phyloP scores from a whole-genome alignment of 2,888 invertebrate genomes.

The Brachypterus glaber region DNA sequence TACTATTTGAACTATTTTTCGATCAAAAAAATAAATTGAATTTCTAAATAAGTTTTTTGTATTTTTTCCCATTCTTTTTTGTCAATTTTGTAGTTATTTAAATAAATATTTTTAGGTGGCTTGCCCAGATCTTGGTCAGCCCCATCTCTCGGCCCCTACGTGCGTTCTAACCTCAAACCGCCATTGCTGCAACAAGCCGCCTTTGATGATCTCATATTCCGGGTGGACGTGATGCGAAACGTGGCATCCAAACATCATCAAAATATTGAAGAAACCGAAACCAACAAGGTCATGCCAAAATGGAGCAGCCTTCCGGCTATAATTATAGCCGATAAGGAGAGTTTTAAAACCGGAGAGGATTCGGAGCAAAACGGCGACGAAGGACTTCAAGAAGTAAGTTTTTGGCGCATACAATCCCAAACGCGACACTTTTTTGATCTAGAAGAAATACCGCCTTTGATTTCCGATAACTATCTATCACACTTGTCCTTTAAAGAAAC shows the following conservation, averaged over 20 bases:
- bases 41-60: no score
- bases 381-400: constrained; percentile 35
- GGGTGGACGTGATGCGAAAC: constrained; percentile 75
- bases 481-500: no score
- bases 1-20: no score
- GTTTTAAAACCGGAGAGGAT: constrained; percentile 19
- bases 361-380: constrained; percentile 28
- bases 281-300: constrained; percentile 13
- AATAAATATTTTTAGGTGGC: constrained; percentile 36
- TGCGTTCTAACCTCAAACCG: constrained; percentile 59
- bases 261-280: constrained; percentile 31
- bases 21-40: no score
- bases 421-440: no score
- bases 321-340: constrained; percentile 28
- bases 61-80: no score
- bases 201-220: constrained; percentile 71
- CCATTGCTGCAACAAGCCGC: constrained; percentile 79
- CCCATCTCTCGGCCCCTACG: constrained; percentile 41
- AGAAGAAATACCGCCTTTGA: constrained; percentile 1
- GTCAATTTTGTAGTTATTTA: no score
- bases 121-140: constrained; percentile 39
- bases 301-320: constrained; percentile 36
- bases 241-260: constrained; percentile 50
- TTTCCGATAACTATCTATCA: no score
- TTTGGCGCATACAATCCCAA: constrained; percentile 1